A percentile compares a stretch with the other conserved stretches of the same genome.
Evolutionary conservation across 2,113 vertebrate genomes (phyloP).

Genomic region (Cyanistes caeruleus): DNA sequence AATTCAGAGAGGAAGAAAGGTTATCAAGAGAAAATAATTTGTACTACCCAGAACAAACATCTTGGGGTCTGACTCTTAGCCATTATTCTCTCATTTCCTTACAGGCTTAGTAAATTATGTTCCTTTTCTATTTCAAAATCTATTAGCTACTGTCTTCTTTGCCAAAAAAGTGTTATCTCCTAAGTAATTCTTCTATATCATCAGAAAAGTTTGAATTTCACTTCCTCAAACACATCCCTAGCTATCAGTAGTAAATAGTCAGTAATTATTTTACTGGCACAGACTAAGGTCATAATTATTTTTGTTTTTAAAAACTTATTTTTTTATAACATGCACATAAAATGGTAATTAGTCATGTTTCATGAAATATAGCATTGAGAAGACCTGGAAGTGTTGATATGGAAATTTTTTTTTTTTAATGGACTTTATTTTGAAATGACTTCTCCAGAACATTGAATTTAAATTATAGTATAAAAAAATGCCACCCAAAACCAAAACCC

Average conservation of each 20-base stretch:
- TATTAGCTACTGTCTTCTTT: neutral
- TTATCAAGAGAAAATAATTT: neutral
- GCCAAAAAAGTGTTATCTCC: neutral
- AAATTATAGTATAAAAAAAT: neutral
- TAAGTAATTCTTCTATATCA: neutral
- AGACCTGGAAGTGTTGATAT: neutral
- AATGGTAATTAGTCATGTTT: neutral
- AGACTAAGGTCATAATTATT: neutral
- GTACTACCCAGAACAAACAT: neutral
- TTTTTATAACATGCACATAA: neutral
- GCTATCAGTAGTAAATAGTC: neutral
- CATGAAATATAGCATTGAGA: neutral
- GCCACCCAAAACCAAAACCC: rapidly evolving
- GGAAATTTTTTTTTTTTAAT: neutral
- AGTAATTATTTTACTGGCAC: neutral
- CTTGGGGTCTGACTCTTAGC: neutral
- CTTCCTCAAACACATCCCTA: neutral
- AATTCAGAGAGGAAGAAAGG: neutral
- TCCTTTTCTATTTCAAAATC: neutral
- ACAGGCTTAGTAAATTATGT: neutral
- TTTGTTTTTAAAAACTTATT: neutral
- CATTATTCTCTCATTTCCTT: neutral
- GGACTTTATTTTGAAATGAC: neutral
- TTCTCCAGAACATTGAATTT: neutral
- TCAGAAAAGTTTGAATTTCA: neutral